Evolutionary conservation across 2,888 invertebrate species (phyloP).

Genomic region (Callimorpha dominula): DNA sequence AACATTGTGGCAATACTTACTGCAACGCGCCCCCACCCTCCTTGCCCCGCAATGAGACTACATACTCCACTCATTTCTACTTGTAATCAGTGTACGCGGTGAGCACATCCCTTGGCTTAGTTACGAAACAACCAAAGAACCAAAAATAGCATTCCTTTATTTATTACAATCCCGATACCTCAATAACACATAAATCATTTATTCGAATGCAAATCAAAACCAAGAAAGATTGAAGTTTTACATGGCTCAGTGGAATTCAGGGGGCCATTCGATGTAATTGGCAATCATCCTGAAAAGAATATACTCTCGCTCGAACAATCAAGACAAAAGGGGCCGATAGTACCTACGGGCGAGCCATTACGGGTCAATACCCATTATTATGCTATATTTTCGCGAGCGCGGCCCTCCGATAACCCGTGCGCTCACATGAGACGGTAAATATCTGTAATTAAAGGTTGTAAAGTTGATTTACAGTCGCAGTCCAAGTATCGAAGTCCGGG

Average conservation of each 20-base stretch:
- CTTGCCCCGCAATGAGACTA: conserved; percentile 15
- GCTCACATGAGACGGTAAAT: conserved; percentile 85
- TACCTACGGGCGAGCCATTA: conserved; percentile 85
- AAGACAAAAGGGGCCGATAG: conserved; percentile 86
- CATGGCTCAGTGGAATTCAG: conserved; percentile 80
- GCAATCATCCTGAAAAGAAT: conserved; percentile 85
- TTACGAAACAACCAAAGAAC: conserved; percentile 44
- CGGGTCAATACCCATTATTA: conserved; percentile 87
- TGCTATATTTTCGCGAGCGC: conserved; percentile 86
- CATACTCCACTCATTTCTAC: conserved; percentile 24
- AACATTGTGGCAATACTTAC: conserved; percentile 76
- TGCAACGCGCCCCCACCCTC: conserved; percentile 57
- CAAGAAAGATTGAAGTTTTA: conserved; percentile 75
- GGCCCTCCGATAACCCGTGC: conserved; percentile 83
- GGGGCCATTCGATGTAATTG: conserved; percentile 85
- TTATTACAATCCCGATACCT: conserved; percentile 63
- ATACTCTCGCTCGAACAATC: conserved; percentile 82
- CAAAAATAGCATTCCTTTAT: conserved; percentile 31
- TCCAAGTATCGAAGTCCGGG: conserved; percentile 78
- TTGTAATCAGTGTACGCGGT: conserved; percentile 28
- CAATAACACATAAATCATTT: conserved; percentile 83
- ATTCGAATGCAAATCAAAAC: conserved; percentile 79
- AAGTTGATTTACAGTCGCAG: conserved; percentile 86
- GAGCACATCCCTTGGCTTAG: conserved; percentile 15
- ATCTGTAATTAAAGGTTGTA: conserved; percentile 87